phyloP scores from a whole-genome alignment of 1,140 invertebrate species.

The Aphis gossypii region DNA sequence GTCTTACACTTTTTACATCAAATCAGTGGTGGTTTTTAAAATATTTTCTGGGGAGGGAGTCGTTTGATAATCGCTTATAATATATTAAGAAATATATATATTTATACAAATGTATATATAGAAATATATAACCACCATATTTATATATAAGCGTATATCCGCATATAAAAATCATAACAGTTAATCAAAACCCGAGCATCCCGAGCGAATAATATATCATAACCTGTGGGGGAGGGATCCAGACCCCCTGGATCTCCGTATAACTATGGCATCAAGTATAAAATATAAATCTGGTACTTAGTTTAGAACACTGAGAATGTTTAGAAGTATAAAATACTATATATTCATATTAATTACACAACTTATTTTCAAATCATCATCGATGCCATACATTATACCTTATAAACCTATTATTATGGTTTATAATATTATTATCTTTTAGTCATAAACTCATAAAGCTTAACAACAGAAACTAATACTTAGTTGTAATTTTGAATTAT shows the following conservation, averaged over 20 bases:
- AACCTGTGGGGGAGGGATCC: too few relatives aligned
- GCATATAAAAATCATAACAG: too few relatives aligned
- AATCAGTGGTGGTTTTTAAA: background rate
- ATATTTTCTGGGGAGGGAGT: too few relatives aligned
- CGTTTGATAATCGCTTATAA: too few relatives aligned
- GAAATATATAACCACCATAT: too few relatives aligned
- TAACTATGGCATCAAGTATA: background rate
- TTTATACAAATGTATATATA: too few relatives aligned
- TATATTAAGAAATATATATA: too few relatives aligned
- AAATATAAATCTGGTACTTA: background rate
- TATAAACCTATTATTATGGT: background rate
- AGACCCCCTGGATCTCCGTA: background rate
- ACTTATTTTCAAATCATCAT: background rate
- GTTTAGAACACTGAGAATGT: background rate
- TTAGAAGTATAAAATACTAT: background rate
- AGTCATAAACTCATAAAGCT: background rate
- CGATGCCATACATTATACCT: background rate
- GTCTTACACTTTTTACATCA: background rate
- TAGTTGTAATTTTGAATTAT: background rate
- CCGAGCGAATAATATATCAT: too few relatives aligned
- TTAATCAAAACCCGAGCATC: too few relatives aligned
- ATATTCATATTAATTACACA: background rate
- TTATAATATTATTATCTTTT: background rate
- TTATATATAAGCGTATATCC: too few relatives aligned
- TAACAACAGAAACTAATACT: background rate